Evolutionary conservation across 2,797 vertebrate species (phyloP).

Genomic region (Schizopygopsis malacanthus): DNA sequence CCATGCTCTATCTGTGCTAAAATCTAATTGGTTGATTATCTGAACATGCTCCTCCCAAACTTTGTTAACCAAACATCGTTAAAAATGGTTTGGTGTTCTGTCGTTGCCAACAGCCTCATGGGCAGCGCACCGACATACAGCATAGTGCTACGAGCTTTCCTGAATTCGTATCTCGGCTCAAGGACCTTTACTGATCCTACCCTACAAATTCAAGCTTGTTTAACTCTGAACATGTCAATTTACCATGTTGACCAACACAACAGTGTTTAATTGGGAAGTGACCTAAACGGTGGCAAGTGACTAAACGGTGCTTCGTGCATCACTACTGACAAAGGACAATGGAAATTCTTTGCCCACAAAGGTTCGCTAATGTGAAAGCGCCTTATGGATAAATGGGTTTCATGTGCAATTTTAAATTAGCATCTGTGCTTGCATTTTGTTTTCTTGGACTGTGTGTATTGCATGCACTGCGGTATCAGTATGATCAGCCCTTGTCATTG

Average conservation of each 20-base stretch:
- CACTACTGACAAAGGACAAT: background rate
- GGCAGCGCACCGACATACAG: background rate
- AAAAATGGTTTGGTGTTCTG: background rate
- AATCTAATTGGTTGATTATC: background rate
- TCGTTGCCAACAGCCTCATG: background rate
- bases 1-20: background rate
- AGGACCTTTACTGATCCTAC: background rate
- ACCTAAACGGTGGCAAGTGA: background rate
- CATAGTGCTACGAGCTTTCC: background rate
- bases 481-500: conserved; percentile 30
- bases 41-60: background rate
- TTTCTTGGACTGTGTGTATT: conserved; percentile 5
- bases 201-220: background rate
- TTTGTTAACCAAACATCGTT: too few species aligned
- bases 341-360: background rate
- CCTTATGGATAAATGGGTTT: background rate
- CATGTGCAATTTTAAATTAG: background rate
- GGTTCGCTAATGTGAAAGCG: background rate
- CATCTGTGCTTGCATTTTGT: background rate
- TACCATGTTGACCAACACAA: background rate
- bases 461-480: conserved; percentile 27
- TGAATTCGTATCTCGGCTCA: background rate
- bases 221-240: background rate
- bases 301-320: background rate
- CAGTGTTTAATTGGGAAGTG: background rate